Evolutionary conservation across 1,140 invertebrate species (phyloP), one percentile per base, ranked within the genome.

Genomic region (Trichomalopsis sarcophagae): DNA sequence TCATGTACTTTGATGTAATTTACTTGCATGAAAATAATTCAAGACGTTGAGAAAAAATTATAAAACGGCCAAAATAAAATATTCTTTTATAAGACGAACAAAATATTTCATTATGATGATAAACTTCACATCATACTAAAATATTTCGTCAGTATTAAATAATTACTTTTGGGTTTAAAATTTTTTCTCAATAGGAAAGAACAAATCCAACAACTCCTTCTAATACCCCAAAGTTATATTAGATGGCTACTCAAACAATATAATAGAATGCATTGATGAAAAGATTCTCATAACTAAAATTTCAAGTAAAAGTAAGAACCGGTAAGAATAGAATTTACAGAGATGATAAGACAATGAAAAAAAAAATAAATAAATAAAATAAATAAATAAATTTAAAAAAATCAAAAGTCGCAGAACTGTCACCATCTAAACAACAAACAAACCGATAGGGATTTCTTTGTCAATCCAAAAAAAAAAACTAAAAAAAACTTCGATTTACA

Each of bases 361-460:
- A 85, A n/a, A 30, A 68, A 14, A 75, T 23, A 62, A 74, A 84
- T 27, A 27, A 84, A 47, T 36, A 36, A 36, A 36, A 36, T 36
- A 50, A 84, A 82, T 30, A 81, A 86, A 47, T 33, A 33, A 36
- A 36, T 36, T 36, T 21, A 84, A 82, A n/a, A 81, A 86, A 86
- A 77, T 66, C n/a, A 44, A 55, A 69, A 85, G 71, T 75, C 62
- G 73, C 86, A 88, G 88, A 91, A 90, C 89, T 91, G 89, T 90
- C 89, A 90, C 85, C 89, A 90, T 89, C 88, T 88, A 89, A 89
- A 89, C 83, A 85, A 87, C 84, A 88, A 85, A 87, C 84, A 88
- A 87, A 88, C 86, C 81, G 87, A 90, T 86, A 86, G 85, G 85
- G 85, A 87, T 89, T 88, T 88, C 82, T 87, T 83, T 81, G 17